Evolutionary conservation across 1,140 invertebrate genomes (phyloP).

Genomic region (Penaeus indicus): DNA sequence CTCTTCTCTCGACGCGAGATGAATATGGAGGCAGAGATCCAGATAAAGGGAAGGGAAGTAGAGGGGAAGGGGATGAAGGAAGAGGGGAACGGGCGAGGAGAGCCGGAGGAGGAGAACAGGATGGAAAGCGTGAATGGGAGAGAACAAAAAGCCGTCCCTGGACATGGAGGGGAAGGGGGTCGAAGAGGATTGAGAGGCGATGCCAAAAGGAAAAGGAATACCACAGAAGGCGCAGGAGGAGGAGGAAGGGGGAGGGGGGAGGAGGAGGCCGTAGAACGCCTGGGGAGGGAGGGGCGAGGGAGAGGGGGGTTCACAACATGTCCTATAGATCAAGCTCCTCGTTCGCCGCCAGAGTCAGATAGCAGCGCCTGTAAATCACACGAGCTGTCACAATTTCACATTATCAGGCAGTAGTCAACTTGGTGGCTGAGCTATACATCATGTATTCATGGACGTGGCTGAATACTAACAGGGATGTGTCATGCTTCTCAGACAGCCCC

Average conservation of each 20-base stretch:
- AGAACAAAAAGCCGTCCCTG: neutral
- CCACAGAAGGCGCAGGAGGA: neutral
- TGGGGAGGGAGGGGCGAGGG: neutral
- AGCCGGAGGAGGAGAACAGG: neutral
- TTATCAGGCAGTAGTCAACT: conserved; percentile 62
- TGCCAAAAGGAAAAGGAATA: conserved; percentile 20
- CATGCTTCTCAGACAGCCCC: neutral
- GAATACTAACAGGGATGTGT: conserved; percentile 52
- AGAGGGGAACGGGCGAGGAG: neutral
- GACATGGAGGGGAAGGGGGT: too few species aligned
- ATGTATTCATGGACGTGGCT: conserved; percentile 48
- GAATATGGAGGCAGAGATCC: too few species aligned
- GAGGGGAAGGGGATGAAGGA: conserved; percentile 5
- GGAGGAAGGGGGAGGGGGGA: neutral
- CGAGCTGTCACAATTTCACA: conserved; percentile 57
- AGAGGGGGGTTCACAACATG: neutral
- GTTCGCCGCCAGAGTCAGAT: conserved; percentile 27
- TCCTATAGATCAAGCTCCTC: neutral
- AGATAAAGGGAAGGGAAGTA: conserved; percentile 14
- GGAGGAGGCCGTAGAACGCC: neutral
- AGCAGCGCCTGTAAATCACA: conserved; percentile 53
- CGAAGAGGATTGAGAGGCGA: neutral
- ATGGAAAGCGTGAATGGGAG: neutral
- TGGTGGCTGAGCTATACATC: conserved; percentile 50
- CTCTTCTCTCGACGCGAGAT: too few species aligned